Evolutionary conservation across 1,140 invertebrate species (phyloP), one percentile per base, ranked within the genome.

Genomic region (Atta colombica): DNA sequence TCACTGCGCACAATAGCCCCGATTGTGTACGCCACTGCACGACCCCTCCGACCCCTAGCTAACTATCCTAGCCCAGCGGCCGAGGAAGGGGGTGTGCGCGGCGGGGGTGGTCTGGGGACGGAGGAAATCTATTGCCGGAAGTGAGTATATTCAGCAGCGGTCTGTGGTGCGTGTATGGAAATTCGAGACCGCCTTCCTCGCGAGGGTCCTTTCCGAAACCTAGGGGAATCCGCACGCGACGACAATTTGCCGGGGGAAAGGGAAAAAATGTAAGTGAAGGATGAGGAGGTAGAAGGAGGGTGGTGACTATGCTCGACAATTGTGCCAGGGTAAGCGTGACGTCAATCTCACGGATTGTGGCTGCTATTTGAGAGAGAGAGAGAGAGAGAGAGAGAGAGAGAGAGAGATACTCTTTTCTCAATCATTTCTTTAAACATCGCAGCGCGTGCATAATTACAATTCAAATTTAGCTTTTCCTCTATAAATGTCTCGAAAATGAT

Each of bases 51-150:
- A 93, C 93, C 92, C 92, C 93, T 93, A 93, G 93, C 94, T 94
- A 93, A 93, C 94, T 94, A 93, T 90, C 91, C 91, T 88, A 91
- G 91, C 90, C 88, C 90, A 89, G 87, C 66, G 84, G 69, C 18
- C 71, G 81, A 77, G 78, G 55, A 87, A 61, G 78, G 61, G 74
- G 60, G 80, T 74, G 69, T 12, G 86, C 75, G 84, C 60, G 74
- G 80, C 16, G 74, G 80, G 49, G 71, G 51, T 45, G 68, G 55
- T 12, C 51, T 55, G 82, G 68, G 77, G 89, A 63, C 87, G 92
- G 91, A 92, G 93, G 90, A 95, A 95, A 95, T 95, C 94, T 95
- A 95, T 95, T 95, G 93, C 94, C 94, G 94, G 94, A 95, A 95
- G 94, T 94, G 93, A 93, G 92, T 95, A 94, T 93, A 94, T 94